These are phyloP conservation scores for Scophthalmus maximus DNA, from an alignment of 2,113 vertebrate species.

Conservation along the genomic window DNA sequence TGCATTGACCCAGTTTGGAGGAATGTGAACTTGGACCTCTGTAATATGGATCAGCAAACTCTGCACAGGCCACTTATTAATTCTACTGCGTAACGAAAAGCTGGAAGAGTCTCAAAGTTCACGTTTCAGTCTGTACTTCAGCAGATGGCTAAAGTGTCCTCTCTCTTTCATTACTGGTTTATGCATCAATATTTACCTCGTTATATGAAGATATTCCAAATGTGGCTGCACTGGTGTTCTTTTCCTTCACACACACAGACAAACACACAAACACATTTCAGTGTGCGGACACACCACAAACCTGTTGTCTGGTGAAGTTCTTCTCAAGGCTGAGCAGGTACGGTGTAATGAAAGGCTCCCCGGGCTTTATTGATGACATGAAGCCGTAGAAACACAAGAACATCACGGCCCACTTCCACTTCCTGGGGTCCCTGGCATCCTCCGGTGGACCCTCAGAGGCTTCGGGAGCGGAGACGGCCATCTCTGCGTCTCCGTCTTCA, in stretches of 20 bases:
- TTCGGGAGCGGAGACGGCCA: not conserved
- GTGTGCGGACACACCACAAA: slow-evolving; percentile 43
- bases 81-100: not conserved
- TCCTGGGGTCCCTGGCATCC: slow-evolving; percentile 16
- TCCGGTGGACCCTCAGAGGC: not conserved
- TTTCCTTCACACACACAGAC: not conserved
- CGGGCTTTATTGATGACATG: slow-evolving; percentile 87
- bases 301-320: slow-evolving; percentile 88
- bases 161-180: not conserved
- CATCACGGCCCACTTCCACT: slow-evolving; percentile 82
- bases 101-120: not conserved
- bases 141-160: no score
- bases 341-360: slow-evolving; percentile 91
- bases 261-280: not conserved
- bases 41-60: slow-evolving; percentile 31
- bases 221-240: not conserved
- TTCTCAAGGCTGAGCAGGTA: slow-evolving; percentile 84
- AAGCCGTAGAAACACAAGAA: slow-evolving; percentile 91
- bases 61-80: slow-evolving; percentile 25
- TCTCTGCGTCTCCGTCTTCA: slow-evolving; percentile 23
- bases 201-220: not conserved
- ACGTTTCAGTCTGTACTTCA: not conserved
- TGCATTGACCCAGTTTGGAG: slow-evolving; percentile 55
- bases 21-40: slow-evolving; percentile 80
- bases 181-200: not conserved